phyloP scores from a whole-genome alignment of 2,113 vertebrate genomes.

The Glaucidium brasilianum region DNA sequence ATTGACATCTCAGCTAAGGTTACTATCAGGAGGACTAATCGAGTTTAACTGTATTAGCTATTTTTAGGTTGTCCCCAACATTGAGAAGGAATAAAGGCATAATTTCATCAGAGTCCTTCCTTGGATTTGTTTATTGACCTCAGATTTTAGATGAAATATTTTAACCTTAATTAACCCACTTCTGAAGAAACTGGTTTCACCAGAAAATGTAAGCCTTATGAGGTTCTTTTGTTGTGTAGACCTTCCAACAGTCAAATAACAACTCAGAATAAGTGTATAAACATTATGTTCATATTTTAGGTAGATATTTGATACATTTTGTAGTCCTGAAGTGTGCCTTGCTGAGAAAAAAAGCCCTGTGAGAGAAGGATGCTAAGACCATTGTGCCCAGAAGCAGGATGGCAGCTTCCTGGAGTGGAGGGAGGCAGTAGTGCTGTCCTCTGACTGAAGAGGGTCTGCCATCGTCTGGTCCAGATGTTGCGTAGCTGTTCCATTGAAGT shows the following conservation, averaged over 20 bases:
- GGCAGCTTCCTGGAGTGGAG: background rate
- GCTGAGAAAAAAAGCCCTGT: background rate
- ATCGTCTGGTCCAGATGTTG: fast-evolving
- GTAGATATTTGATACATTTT: background rate
- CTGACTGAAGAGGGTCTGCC: background rate
- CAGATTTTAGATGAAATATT: background rate
- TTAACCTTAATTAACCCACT: background rate
- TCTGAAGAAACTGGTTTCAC: background rate
- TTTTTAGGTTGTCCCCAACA: background rate
- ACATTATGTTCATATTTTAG: background rate
- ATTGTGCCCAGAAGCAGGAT: background rate
- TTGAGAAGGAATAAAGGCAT: background rate
- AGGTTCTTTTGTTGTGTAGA: background rate
- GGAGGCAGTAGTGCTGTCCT: background rate
- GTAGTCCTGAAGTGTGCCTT: background rate
- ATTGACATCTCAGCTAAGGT: background rate
- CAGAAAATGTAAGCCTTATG: background rate
- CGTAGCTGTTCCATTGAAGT: background rate
- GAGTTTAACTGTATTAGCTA: background rate
- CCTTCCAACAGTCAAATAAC: background rate
- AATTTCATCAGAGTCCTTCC: background rate
- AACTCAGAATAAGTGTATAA: background rate
- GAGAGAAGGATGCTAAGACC: background rate
- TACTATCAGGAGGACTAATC: background rate
- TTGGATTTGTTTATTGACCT: background rate